These are phyloP conservation scores for Platycheirus albimanus DNA, from an alignment of 2,888 invertebrate species.

Conservation along the genomic window DNA sequence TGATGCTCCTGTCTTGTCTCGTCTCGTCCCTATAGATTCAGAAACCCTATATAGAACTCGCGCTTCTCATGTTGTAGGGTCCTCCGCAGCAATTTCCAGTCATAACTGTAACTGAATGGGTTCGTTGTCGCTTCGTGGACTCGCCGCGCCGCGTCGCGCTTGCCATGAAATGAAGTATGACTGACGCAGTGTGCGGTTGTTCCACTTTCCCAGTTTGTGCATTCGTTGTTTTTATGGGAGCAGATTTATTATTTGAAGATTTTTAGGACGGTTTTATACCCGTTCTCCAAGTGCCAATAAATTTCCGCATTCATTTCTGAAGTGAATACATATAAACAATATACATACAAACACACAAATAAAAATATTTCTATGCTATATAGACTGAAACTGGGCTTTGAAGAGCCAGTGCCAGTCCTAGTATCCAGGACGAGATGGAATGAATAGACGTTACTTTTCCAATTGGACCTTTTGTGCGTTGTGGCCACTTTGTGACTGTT, in stretches of 20 bases:
- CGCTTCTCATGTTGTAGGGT: conserved; percentile 38
- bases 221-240: conserved; percentile 56
- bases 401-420: too few species aligned
- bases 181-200: conserved; percentile 27
- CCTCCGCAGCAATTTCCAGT: conserved; percentile 53
- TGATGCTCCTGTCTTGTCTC: neutral
- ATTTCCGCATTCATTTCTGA: conserved; percentile 63
- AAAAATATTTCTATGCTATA: conserved; percentile 1
- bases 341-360: too few species aligned
- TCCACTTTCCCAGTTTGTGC: conserved; percentile 53
- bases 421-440: neutral
- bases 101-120: conserved; percentile 51
- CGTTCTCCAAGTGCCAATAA: conserved; percentile 72
- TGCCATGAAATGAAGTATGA: conserved; percentile 39
- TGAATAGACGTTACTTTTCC: conserved; percentile 58
- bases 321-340: conserved; percentile 27
- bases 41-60: conserved; percentile 27
- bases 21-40: neutral
- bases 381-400: conserved; percentile 12
- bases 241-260: conserved; percentile 71
- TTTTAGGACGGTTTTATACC: conserved; percentile 72
- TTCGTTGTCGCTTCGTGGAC: neutral
- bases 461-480: conserved; percentile 71
- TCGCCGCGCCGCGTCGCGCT: neutral
- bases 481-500: conserved; percentile 70